Base-by-base conservation (phyloP, 1,140 invertebrate species). In the Drosophila asahinai region DNA sequence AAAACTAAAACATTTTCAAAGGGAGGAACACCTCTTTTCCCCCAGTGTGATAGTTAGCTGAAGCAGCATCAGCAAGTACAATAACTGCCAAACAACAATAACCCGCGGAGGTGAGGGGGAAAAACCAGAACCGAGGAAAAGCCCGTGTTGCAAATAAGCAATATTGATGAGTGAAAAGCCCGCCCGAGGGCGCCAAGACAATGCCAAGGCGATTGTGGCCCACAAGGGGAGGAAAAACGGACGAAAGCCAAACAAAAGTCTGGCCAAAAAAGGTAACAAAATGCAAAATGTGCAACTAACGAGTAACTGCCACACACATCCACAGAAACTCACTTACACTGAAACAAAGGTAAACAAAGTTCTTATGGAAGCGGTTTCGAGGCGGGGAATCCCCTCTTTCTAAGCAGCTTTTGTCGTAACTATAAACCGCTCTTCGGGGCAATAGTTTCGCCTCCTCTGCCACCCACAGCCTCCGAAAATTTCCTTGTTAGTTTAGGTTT, bases 101-200 rank as follows among this genome's bases (percentile, higher is more conserved):
- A 60, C 15, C n/a, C 25, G 12, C 15, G 0, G 6, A 61, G 17
- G 36, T 17, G 1, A 55, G 15, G 12, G 15, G 33, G 51, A 5
- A 42, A 51, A 25, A 27, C 45, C 62, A 54, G 9, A n/a, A 49
- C 45, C 62, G 38, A 64, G 36, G 11, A 36, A 78, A 81, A 61
- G 58, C 63, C 60, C 40, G 48, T 72, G 70, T 75, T 78, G 81
- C 77, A 90, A 81, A 90, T 87, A 89, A 87, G 86, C 86, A 86
- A 86, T 89, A 90, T 89, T 90, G 86, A 89, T 89, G 84, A 73
- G 86, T 81, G 74, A 67, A 59, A 71, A 54, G 55, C 65, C 63
- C 66, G 73, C 72, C 67, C 63, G 76, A 58, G 60, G 83, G 83
- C 79, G 72, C 80, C 73, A 47, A 60, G 70, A 72, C 70, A 73